These are phyloP conservation scores for Stomatorhinus walkeri DNA, from an alignment of 2,797 vertebrate species.

Conservation along the genomic window DNA sequence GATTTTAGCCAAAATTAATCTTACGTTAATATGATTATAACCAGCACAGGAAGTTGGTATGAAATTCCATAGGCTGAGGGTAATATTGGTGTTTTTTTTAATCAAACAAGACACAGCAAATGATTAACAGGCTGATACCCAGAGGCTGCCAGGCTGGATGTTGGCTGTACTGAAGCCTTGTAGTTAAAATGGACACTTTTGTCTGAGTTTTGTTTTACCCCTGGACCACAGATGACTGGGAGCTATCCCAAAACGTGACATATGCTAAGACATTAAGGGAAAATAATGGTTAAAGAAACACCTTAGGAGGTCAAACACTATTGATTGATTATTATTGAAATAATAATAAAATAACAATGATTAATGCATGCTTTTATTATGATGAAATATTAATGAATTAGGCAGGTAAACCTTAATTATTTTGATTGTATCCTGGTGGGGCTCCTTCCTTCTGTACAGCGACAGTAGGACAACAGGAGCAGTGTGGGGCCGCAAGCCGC, in stretches of 20 bases:
- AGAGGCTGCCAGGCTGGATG: not conserved
- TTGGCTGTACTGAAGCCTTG: not conserved
- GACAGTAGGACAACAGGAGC: not conserved
- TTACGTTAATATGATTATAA: not conserved
- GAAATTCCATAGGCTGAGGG: not conserved
- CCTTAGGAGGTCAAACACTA: not conserved
- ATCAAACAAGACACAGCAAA: not conserved
- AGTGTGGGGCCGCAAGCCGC: not conserved
- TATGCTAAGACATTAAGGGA: not conserved
- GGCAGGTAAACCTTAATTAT: not conserved
- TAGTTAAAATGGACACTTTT: not conserved
- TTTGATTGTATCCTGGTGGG: not conserved
- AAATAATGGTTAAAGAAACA: not conserved
- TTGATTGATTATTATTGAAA: not conserved
- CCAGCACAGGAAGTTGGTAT: not conserved
- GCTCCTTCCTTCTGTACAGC: not conserved
- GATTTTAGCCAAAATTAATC: not conserved
- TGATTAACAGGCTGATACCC: not conserved
- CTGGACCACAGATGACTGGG: not conserved
- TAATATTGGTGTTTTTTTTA: not conserved
- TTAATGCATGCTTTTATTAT: not conserved
- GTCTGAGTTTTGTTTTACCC: not conserved
- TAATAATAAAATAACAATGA: not conserved
- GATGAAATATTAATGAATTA: not conserved
- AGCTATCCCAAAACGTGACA: not conserved